Percentiles rank a stretch among this genome's conserved stretches.
These are phyloP conservation scores for Thermophis baileyi DNA, from an alignment of 2,113 vertebrate genomes.

Conservation along the genomic window DNA sequence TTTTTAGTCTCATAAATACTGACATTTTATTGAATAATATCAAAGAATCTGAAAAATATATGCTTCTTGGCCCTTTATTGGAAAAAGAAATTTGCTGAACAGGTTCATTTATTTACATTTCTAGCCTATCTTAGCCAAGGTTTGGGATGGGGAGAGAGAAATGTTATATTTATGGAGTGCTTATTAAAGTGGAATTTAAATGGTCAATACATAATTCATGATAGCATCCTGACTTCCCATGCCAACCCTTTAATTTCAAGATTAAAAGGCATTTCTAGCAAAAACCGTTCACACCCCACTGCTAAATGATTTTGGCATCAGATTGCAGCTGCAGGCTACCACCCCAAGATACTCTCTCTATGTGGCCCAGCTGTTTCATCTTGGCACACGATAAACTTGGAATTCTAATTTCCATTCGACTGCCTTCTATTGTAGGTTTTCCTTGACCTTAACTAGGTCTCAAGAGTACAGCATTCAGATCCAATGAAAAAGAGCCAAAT, in stretches of 20 bases:
- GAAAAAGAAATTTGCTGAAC: background rate
- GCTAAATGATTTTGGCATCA: background rate
- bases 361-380: background rate
- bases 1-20: background rate
- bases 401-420: too few relatives aligned
- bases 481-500: background rate
- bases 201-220: background rate
- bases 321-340: background rate
- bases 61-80: background rate
- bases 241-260: background rate
- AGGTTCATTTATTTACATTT: background rate
- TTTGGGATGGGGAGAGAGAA: background rate
- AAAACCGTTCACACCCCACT: background rate
- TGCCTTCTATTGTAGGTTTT: background rate
- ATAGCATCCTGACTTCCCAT: background rate
- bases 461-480: background rate
- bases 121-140: background rate
- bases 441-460: background rate
- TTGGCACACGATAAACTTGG: background rate
- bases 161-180: background rate
- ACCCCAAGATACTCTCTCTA: background rate
- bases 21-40: background rate
- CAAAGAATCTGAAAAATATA: background rate
- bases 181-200: background rate
- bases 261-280: background rate